Base-by-base conservation (phyloP, 2,888 invertebrate species). In the Shargacucullia verbasci region DNA sequence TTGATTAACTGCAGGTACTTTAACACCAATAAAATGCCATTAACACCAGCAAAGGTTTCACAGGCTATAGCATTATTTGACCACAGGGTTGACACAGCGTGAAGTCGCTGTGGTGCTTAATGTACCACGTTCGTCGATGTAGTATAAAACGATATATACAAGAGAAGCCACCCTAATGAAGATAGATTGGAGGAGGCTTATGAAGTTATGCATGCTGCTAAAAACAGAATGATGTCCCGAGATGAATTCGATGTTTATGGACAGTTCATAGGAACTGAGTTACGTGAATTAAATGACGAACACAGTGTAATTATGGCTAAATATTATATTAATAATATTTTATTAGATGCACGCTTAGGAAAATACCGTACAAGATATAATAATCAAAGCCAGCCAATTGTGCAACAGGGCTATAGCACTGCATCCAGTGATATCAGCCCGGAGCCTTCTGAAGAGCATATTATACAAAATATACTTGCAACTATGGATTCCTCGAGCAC, bases 311-410 rank as follows among this genome's bases (percentile, higher is more conserved):
- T 58, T 47, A 52, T 55, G 63, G 66, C 67, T 43, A 70, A 70
- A 64, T 67, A 73, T 62, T 62, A 59, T 47, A 68, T 63, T 49
- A 65, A 71, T 65, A 63, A 71, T 68, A 68, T 68, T 59, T 55
- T 64, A 50, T 37, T 49, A 35, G 49, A 70, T 56, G 61, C 67
- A 57, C 61, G 67, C 38, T 63, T 70, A 39, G 59, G 59, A 47
- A 61, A 67, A 63, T 67, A 60, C 62, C 53, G 45, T 70, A 47
- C 50, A 43, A 49, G 44, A 35, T 54, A 46, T 59, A 48, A 46
- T 59, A 50, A 54, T 57, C 56, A 59, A 59, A 59, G 59, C 53
- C 55, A 56, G 41, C 11, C 47, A 45, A 15, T 34, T 52, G 37
- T 45, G 7, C 53, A 57, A 45, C 57, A 62, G 46, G 58, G 54